Conservation (phyloP, 1,140 invertebrate genomes). For the Sarcophaga bullata region DNA sequence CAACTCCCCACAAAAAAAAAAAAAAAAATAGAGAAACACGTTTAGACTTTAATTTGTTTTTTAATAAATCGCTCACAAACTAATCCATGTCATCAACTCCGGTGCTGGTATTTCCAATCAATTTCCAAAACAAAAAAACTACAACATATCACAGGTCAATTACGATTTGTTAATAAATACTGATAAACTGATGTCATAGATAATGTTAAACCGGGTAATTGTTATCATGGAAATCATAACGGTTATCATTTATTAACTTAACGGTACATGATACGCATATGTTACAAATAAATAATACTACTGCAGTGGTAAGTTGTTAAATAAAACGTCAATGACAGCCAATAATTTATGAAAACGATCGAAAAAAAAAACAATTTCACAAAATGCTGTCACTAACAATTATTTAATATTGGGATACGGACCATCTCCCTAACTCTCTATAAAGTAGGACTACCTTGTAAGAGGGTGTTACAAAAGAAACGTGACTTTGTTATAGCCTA, state of each 20-base stretch:
- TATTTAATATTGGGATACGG: not conserved
- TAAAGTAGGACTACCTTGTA: not conserved
- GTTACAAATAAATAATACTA: not conserved
- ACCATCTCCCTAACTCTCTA: not conserved
- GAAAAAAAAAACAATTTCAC: not conserved
- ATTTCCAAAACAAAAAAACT: not conserved
- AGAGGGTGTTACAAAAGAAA: not conserved
- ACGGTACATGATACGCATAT: constrained; percentile 12
- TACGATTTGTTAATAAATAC: not conserved
- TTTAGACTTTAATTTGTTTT: not conserved
- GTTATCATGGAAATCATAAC: constrained; percentile 1
- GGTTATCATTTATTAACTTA: constrained; percentile 21
- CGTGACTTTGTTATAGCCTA: not conserved
- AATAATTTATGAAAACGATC: not conserved
- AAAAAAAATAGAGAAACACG: no score
- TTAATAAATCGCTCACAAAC: not conserved
- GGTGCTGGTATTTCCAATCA: not conserved
- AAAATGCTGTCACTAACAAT: constrained; percentile 13
- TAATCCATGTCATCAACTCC: not conserved
- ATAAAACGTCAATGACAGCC: not conserved
- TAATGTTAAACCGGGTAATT: not conserved
- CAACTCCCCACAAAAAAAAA: no score
- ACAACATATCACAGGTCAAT: not conserved
- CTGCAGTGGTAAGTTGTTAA: not conserved
- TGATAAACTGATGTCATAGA: not conserved